Base-by-base conservation (phyloP, 2,113 vertebrate species). In the Poeciliopsis turrubarensis region DNA sequence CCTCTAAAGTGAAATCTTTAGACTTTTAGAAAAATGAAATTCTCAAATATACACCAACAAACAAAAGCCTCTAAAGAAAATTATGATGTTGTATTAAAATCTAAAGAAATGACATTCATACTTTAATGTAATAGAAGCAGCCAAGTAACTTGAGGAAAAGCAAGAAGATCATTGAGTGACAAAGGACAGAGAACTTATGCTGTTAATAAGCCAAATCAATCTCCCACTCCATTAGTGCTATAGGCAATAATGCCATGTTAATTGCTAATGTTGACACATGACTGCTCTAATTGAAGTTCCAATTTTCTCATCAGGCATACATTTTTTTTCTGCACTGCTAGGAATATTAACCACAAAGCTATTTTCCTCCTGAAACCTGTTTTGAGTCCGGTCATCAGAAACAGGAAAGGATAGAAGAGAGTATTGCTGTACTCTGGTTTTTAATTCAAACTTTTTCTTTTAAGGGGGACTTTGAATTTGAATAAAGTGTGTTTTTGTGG, bases 201-300 rank as follows among this genome's bases (percentile, higher is more conserved):
- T 88, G 84, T 91, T 90, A 86, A 89, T 88, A 77, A 31, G 86
- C 84, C 91, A 94, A 92, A 93, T 91, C 94, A 92, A 94, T 94
- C 89, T 91, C 92, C 81, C 11, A 73, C 91, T 92, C 88, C 92
- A 94, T 94, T 95, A 94, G 87, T 89, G 79, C 77, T 86, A 81
- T 91, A 79, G 72, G 72, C 51, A 19, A 41, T 65, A 26, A 81
- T 79, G 76, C 47, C 68, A 85, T 91, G 80, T 92, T 96, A 95
- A 95, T 94, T 94, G 83, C 87, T 70, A 37, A 62, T 89, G 80
- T 89, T 92, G 90, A 89, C 82, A 84, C 92, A 91, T 62, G 1
- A 0, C 72, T 86, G 78, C 92, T 93, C 81, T 92, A 91, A 93
- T 92, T 88, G 91, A 89, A 86, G 14, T 68, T 78, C 70, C 73